Percentiles rank a stretch among this genome's conserved stretches.
These are phyloP conservation scores for Sarcophaga caerulescens DNA, from an alignment of 2,888 invertebrate species.

Conservation along the genomic window DNA sequence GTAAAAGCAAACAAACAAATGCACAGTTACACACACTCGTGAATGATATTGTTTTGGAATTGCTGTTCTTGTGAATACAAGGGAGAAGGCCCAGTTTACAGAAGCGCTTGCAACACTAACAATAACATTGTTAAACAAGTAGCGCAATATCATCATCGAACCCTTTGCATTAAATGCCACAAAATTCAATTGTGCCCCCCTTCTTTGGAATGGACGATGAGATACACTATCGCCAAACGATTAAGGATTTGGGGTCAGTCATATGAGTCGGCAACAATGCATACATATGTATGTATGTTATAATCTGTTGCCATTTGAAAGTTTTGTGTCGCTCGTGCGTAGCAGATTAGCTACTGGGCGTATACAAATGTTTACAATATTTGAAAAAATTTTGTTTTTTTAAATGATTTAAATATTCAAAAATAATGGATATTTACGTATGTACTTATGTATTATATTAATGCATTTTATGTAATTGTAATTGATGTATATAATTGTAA, in stretches of 20 bases:
- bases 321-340: background rate
- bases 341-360: background rate
- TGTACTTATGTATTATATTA: no score
- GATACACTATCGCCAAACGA: slow-evolving; percentile 45
- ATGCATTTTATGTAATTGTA: no score
- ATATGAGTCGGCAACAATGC: slow-evolving; percentile 29
- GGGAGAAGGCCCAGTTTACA: background rate
- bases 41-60: background rate
- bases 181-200: background rate
- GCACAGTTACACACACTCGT: background rate
- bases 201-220: background rate
- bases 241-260: slow-evolving; percentile 58
- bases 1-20: slow-evolving; percentile 30
- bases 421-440: no score
- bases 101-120: background rate
- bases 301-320: background rate
- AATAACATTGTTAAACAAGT: background rate
- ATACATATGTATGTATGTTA: no score
- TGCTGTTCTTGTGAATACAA: background rate
- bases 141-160: slow-evolving; percentile 23
- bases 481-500: no score
- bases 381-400: background rate
- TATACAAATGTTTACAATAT: background rate
- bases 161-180: slow-evolving; percentile 24
- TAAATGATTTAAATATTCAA: no score